Conservation (phyloP, 1,140 invertebrate species). For the Pseudomyrmex pallidus region DNA sequence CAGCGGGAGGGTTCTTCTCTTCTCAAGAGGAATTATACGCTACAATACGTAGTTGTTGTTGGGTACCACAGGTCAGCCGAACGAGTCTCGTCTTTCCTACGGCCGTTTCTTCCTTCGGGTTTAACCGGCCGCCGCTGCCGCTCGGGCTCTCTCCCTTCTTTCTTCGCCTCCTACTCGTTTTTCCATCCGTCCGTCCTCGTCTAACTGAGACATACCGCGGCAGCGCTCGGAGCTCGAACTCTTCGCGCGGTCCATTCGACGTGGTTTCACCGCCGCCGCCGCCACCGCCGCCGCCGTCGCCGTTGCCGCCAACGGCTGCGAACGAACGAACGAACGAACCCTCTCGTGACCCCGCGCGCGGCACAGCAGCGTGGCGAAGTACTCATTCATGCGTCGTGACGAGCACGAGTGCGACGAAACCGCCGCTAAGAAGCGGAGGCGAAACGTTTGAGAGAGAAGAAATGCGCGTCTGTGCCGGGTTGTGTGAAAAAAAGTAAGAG, state of each 20-base stretch:
- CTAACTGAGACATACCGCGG: slow-evolving; percentile 52
- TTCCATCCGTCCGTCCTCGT: slow-evolving; percentile 34
- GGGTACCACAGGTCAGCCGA: slow-evolving; percentile 58
- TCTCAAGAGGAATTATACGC: neutral
- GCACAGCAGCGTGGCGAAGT: slow-evolving; percentile 25
- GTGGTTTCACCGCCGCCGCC: slow-evolving; percentile 41
- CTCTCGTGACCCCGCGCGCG: slow-evolving; percentile 33
- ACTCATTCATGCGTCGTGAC: slow-evolving; percentile 54
- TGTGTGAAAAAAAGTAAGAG: slow-evolving; percentile 9
- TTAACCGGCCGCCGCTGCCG: slow-evolving; percentile 3
- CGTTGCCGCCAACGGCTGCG: slow-evolving; percentile 15
- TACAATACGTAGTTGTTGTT: neutral
- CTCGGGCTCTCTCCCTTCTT: neutral
- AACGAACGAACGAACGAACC: slow-evolving; percentile 15
- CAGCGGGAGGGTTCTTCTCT: neutral
- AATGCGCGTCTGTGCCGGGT: slow-evolving; percentile 20
- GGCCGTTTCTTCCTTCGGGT: slow-evolving; percentile 57
- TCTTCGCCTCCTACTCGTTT: slow-evolving; percentile 37
- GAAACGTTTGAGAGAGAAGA: neutral
- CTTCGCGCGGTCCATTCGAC: slow-evolving; percentile 53
- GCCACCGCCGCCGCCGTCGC: slow-evolving; percentile 14
- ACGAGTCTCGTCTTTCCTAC: slow-evolving; percentile 28
- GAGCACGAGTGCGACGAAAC: slow-evolving; percentile 40
- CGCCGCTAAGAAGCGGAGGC: neutral
- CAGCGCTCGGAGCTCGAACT: slow-evolving; percentile 13